These are phyloP conservation scores for Sardinella longiceps DNA, from an alignment of 2,797 vertebrate genomes.

Conservation along the genomic window DNA sequence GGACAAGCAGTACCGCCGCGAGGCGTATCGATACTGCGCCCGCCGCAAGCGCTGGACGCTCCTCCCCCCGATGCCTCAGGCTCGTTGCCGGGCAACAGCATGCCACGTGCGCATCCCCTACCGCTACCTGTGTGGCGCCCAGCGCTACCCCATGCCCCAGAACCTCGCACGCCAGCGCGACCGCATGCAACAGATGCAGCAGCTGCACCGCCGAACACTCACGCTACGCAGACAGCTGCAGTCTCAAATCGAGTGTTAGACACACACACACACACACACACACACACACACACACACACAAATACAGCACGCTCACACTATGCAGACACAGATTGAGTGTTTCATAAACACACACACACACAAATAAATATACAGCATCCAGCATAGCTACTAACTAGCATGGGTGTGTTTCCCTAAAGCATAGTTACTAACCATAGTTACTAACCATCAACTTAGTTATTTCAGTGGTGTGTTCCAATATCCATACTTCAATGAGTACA, in stretches of 20 bases:
- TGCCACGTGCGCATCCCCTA: conserved; percentile 95
- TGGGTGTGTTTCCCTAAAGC: too few species aligned
- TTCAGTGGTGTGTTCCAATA: too few species aligned
- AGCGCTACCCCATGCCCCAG: conserved; percentile 96
- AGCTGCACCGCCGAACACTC: conserved; percentile 92
- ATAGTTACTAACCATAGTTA: too few species aligned
- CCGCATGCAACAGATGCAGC: conserved; percentile 98
- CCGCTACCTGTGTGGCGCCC: conserved; percentile 91
- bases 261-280: too few species aligned
- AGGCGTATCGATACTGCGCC: conserved; percentile 95
- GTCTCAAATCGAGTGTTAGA: background rate
- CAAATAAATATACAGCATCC: too few species aligned
- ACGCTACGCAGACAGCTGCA: conserved; percentile 57
- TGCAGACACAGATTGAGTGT: too few species aligned
- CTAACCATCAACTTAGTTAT: too few species aligned
- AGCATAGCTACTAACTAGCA: too few species aligned
- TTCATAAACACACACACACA: too few species aligned
- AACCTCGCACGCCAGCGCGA: conserved; percentile 96
- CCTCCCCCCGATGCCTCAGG: conserved; percentile 97
- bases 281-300: too few species aligned
- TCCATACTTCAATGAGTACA: too few species aligned
- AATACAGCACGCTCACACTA: too few species aligned
- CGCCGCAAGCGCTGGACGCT: conserved; percentile 97
- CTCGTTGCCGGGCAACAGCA: conserved; percentile 92
- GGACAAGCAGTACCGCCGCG: conserved; percentile 97